These are phyloP conservation scores for Aphelenchoides fujianensis DNA, from an alignment of 1,140 invertebrate species.

Conservation along the genomic window DNA sequence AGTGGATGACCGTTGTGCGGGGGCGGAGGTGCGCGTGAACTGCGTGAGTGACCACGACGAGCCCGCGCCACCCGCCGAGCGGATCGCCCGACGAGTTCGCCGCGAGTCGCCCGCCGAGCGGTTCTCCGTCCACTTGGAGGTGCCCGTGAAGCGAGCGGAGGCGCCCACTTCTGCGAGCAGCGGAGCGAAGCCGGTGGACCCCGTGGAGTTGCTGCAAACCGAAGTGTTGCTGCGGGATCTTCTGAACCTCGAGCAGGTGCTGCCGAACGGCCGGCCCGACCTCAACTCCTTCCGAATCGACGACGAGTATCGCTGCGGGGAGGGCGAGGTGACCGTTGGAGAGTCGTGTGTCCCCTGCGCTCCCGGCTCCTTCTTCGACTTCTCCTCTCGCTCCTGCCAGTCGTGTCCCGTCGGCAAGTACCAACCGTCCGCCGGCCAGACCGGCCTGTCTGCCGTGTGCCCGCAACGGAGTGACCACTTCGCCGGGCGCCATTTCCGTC, in stretches of 20 bases:
- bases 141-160: conserved; percentile 9
- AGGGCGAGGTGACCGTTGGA: conserved; percentile 84
- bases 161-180: conserved; percentile 14
- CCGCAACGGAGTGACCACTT: conserved; percentile 74
- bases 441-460: conserved; percentile 78
- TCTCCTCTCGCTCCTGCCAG: conserved; percentile 72
- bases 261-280: conserved; percentile 88
- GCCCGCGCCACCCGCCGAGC: too few relatives aligned
- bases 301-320: conserved; percentile 85
- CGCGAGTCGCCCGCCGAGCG: neutral
- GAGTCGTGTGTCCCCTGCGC: conserved; percentile 84
- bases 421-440: conserved; percentile 87
- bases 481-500: conserved; percentile 77
- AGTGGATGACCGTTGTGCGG: conserved; percentile 19
- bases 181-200: conserved; percentile 22
- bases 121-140: conserved; percentile 10
- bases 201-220: conserved; percentile 53
- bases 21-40: conserved; percentile 26
- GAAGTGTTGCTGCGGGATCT: conserved; percentile 51
- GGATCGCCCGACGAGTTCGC: neutral
- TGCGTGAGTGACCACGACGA: conserved; percentile 20
- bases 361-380: conserved; percentile 81
- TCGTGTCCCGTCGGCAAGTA: conserved; percentile 84
- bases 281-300: conserved; percentile 78
- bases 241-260: conserved; percentile 65